These are phyloP conservation scores for Branchellion lobata DNA, from an alignment of 2,888 invertebrate genomes.

Conservation along the genomic window DNA sequence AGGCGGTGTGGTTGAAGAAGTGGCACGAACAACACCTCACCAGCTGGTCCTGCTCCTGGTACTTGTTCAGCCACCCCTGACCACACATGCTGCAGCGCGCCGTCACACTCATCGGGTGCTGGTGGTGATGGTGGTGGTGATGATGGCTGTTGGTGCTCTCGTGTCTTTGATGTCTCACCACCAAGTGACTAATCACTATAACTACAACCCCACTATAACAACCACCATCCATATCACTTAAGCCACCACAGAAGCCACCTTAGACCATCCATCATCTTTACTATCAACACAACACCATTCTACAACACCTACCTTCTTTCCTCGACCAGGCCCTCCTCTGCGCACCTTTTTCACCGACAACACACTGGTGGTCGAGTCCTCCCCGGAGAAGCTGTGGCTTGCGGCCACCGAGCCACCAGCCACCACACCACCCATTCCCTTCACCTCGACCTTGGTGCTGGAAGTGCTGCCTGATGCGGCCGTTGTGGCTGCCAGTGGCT, in stretches of 20 bases:
- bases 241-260: not conserved
- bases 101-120: constrained; percentile 1
- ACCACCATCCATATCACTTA: not conserved
- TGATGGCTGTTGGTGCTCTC: no score
- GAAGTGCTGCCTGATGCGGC: not conserved
- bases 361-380: constrained; percentile 1
- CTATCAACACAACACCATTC: not conserved
- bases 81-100: constrained; percentile 40
- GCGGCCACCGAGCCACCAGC: not conserved
- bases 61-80: constrained; percentile 50
- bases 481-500: not conserved
- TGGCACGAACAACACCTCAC: constrained; percentile 69
- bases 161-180: no score
- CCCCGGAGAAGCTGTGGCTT: not conserved
- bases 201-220: not conserved
- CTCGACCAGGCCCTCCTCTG: constrained; percentile 25
- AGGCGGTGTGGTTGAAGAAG: constrained; percentile 75
- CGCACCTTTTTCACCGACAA: constrained; percentile 22
- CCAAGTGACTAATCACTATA: no score
- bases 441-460: no score
- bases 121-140: not conserved
- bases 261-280: not conserved
- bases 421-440: not conserved
- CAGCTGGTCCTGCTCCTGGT: constrained; percentile 65
- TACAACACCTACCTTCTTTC: constrained; percentile 5